Conservation (phyloP, 1,140 invertebrate genomes). For the Mya arenaria region DNA sequence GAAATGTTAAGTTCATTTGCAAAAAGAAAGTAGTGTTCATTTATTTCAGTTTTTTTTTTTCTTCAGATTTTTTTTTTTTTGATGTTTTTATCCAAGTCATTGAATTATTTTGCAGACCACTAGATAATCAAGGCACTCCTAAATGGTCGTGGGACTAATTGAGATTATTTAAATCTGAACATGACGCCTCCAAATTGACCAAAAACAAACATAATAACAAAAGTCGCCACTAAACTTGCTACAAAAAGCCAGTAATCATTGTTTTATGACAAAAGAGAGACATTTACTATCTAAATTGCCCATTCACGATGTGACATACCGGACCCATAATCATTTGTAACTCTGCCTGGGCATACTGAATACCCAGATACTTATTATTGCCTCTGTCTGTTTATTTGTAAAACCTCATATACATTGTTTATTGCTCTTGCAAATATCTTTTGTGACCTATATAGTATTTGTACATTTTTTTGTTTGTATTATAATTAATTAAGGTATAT, state of each 20-base stretch:
- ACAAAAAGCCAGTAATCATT: not conserved
- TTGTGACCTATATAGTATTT: not conserved
- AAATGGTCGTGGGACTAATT: not conserved
- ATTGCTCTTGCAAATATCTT: not conserved
- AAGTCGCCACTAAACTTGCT: too few relatives aligned
- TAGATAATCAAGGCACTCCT: not conserved
- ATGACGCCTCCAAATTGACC: not conserved
- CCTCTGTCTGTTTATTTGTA: not conserved
- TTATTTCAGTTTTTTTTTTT: too few relatives aligned
- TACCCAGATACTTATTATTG: not conserved
- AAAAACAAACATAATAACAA: too few relatives aligned
- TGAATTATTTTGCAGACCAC: not conserved
- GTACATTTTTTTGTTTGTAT: not conserved
- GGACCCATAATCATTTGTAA: slow-evolving; percentile 19
- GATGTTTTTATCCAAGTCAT: not conserved
- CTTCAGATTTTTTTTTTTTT: not conserved
- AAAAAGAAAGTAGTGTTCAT: too few relatives aligned
- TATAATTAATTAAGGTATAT: not conserved
- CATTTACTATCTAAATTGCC: slow-evolving; percentile 33
- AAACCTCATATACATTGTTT: not conserved
- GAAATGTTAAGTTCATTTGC: too few relatives aligned
- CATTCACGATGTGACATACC: slow-evolving; percentile 20
- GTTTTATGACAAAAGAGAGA: slow-evolving; percentile 33
- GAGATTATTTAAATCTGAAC: not conserved
- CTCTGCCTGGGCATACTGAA: slow-evolving; percentile 27